Percentiles rank a stretch among this genome's conserved stretches.
Conservation (phyloP, 2,113 vertebrate species). For the Amphilophus citrinellus region DNA sequence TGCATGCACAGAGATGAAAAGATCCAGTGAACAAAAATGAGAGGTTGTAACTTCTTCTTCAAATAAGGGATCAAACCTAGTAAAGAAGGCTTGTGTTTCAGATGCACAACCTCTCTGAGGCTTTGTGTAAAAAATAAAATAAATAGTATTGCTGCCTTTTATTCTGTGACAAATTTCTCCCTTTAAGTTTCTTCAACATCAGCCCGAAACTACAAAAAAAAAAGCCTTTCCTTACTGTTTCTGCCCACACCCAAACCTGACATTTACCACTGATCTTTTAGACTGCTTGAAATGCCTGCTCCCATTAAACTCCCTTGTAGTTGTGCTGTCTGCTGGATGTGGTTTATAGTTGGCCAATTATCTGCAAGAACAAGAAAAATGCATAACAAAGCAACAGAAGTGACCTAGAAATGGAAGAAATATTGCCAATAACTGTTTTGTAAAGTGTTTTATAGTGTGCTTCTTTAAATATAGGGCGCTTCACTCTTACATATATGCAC, state of each 20-base stretch:
- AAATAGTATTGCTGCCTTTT: not conserved
- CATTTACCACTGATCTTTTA: constrained; percentile 31
- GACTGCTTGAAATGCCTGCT: constrained; percentile 13
- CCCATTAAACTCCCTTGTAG: constrained; percentile 14
- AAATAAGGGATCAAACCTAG: not conserved
- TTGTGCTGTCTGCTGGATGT: not conserved
- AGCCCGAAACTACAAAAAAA: not conserved
- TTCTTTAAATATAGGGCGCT: constrained; percentile 26
- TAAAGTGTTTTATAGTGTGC: not conserved
- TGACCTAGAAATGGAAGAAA: constrained; percentile 49
- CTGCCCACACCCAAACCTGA: constrained; percentile 12
- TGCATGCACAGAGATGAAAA: not conserved
- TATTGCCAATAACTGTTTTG: constrained; percentile 7
- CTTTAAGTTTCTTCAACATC: constrained; percentile 8
- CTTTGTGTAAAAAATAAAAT: not conserved
- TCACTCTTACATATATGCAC: not conserved
- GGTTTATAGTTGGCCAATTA: constrained; percentile 51
- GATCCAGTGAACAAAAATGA: not conserved
- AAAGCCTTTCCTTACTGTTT: not conserved
- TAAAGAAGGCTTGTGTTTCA: not conserved
- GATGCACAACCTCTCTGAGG: not conserved
- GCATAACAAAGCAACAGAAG: constrained; percentile 29
- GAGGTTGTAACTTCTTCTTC: not conserved
- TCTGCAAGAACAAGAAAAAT: constrained; percentile 24
- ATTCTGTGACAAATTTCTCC: constrained; percentile 12